Evolutionary conservation across 2,113 vertebrate genomes (phyloP), one percentile per base, ranked within the genome.

Genomic region (Chaetorhynchus papuensis): DNA sequence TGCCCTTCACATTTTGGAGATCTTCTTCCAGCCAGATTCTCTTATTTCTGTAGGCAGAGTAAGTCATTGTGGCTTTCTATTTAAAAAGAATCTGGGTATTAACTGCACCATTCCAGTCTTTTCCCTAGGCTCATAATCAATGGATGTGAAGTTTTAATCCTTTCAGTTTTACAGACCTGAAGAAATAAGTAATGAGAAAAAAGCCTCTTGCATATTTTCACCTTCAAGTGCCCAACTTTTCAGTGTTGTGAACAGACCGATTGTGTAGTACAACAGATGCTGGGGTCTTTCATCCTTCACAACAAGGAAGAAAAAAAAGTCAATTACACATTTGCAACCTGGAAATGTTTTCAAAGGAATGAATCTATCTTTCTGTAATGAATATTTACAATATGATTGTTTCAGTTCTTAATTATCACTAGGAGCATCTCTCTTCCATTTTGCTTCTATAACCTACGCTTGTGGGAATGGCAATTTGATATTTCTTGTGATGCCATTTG

Each of bases 71-170:
- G 86, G 76, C 57, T 83, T 96, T 94, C 75, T 76, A 53, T 97
- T 96, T 95, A 95, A 95, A 96, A 96, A 95, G 72, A 87, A 83
- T 78, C 91, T 80, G 66, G 70, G 94, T 93, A 96, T 96, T 94
- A 96, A 94, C 95, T 87, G 66, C 90, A 70, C 57, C 66, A 57
- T 89, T 96, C 60, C 41, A 89, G 88, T 69, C 77, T 92, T 97
- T 98, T 97, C 94, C 76, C 81, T 93, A 92, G 95, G 54, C 88
- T 96, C 96, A 39, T 81, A 95, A 95, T 97, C 96, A 98, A 97
- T 92, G 94, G 95, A 88, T 64, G 64, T 39, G 31, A 87, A 83
- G 76, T 75, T 96, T 92, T 98, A 98, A 98, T 98, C 97, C 97
- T 78, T 84, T 83, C 59, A 66, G 87, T 97, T 97, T 97, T 96